Evolutionary conservation across 1,140 invertebrate genomes (phyloP).

Genomic region (Trachymyrmex cornetzi): DNA sequence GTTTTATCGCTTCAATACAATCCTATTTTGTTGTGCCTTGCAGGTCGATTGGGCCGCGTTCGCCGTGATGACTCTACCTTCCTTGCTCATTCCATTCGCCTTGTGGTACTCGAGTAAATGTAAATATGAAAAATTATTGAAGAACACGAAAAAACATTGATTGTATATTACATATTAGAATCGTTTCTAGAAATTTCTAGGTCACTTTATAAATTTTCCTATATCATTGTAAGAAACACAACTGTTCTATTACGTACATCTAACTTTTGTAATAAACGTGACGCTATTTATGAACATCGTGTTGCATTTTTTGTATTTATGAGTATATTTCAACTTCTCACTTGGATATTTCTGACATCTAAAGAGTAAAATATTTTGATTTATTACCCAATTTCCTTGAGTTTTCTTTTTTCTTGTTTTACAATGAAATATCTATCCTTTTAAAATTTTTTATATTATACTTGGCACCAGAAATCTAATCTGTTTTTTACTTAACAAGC

Average conservation of each 20-base stretch:
- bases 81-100: slow-evolving; percentile 96
- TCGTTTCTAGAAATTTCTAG: slow-evolving; percentile 60
- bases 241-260: slow-evolving; percentile 77
- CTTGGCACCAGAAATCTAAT: not conserved
- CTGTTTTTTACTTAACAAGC: not conserved
- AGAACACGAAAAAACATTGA: slow-evolving; percentile 84
- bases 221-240: slow-evolving; percentile 80
- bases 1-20: not conserved
- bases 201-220: slow-evolving; percentile 68
- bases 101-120: slow-evolving; percentile 98
- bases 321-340: not conserved
- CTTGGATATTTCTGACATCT: not conserved
- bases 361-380: not conserved
- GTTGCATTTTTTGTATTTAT: slow-evolving; percentile 34
- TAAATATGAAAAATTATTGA: slow-evolving; percentile 94
- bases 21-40: not conserved
- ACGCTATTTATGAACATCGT: slow-evolving; percentile 81
- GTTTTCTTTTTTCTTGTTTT: not conserved
- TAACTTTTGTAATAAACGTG: slow-evolving; percentile 84
- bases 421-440: not conserved
- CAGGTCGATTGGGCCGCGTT: slow-evolving; percentile 98
- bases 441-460: not conserved
- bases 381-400: not conserved
- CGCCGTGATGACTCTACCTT: slow-evolving; percentile 98
- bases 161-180: slow-evolving; percentile 25